Base-by-base conservation (phyloP, 2,888 invertebrate genomes). In the Seira musarum region DNA sequence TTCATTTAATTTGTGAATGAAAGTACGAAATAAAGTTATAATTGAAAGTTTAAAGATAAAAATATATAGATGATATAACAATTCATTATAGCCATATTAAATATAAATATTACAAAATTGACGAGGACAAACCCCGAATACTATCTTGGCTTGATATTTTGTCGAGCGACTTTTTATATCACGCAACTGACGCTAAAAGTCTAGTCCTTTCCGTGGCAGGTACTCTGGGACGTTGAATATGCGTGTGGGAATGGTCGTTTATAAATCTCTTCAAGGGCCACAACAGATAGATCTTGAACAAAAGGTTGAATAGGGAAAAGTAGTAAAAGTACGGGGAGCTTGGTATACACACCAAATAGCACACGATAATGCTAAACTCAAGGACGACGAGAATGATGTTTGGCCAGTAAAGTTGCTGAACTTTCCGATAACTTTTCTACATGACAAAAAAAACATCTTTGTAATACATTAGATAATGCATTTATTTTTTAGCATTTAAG, bases 211-310 rank as follows among this genome's bases (percentile, higher is more conserved):
- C 80, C 63, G 40, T 80, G 19, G 21, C 49, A 2, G 24, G 64
- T 10, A 46, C 22, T 15, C 73, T 21, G 10, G 57, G 30, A 5
- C 21, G 63, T 1, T 19, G 80, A 24, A 53, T 53, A 15, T 65
- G 80, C 25, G 63, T 61, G n/a, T 68, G 68, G 15, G 74, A 80
- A 40, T 74, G 64, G 19, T 83, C 82, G 49, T 80, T 71, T 15
- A 83, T 71, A 49, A 80, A 83, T 60, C 53, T 65, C 30, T 78
- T 80, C 24, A 83, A 35, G 10, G 83, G 83, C 83, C 83, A 83
- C 22, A 83, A 82, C 15, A 83, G 53, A 60, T 57, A 83, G 10
- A 24, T 57, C 64, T 81, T 80, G 71, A 68, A 83, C 17, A 75
- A 19, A 24, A 77, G 65, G 19, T 70, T 53, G 57, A 82, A 19